Base-by-base conservation (phyloP, 2,888 invertebrate species). In the Drosophila antonietae region DNA sequence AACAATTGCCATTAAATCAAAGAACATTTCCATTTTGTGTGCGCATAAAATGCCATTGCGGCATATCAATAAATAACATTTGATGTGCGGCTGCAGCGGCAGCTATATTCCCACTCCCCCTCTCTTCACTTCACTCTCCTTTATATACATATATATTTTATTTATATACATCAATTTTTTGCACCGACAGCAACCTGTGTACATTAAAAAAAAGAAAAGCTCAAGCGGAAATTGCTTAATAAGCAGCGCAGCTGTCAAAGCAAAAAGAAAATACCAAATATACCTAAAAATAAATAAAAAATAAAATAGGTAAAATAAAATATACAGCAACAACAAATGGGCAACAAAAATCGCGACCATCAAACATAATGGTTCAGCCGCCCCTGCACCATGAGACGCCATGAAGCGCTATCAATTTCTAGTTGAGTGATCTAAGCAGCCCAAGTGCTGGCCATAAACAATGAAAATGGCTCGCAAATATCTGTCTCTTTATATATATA, bases 351-450 rank as follows among this genome's bases (percentile, higher is more conserved):
- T 56, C 63, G 72, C 68, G 56, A 67, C 62, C 73, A 87, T 85
- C 85, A 85, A 85, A 89, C 64, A 81, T 84, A 87, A 85, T 87
- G 73, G 71, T 49, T 47, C 52, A 37, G 53, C 20, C 59, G 69
- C 44, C 28, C 8, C 23, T 15, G 55, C 59, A 51, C 44, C 68
- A 64, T 65, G 62, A 60, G 64, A 51, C 72, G 74, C 28, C 28
- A 28, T 28, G 28, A 28, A 4, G 28, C 81, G 79, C 87, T 76
- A 84, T 87, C 84, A 86, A 86, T 89, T 89, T 83, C 79, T 83
- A 88, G 83, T 81, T 75, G 80, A 85, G 56, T 83, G 78, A 85
- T 85, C 86, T 88, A 80, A 73, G 88, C 78, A 74, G 82, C 44
- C 53, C 64, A 87, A 81, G 71, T 81, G 78, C 63, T 72, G 62